Evolutionary conservation across 2,888 invertebrate genomes (phyloP), one percentile per base, ranked within the genome.

Genomic region (Apamea epomidion): DNA sequence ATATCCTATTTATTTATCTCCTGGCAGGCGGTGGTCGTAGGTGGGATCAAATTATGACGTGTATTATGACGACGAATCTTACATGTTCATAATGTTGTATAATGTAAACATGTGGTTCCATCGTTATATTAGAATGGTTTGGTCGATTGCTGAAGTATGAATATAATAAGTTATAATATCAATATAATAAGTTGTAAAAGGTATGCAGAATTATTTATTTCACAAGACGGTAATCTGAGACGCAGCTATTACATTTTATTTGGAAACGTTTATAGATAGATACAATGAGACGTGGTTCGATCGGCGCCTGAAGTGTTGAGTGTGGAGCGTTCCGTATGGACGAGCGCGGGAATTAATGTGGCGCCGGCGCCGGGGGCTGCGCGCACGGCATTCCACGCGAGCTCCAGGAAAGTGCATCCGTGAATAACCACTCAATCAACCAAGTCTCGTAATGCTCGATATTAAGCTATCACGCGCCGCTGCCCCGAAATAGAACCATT

Each of bases 401-500:
- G 88, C 90, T 89, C 83, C 84, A 91, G 84, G 91, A 91, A 94
- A 95, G 93, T 94, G 95, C 96, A 95, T 94, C 92, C 91, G 90
- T 91, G 93, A 94, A 94, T 94, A 94, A 87, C 90, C 91, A 90
- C 88, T 92, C 92, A 92, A 93, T 93, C 90, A 93, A 91, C 91
- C 91, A 90, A 87, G 81, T 87, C 89, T 90, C 92, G 92, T 91
- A 92, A 93, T 91, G 92, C 90, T 88, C 88, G 90, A 91, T 92
- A 93, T 93, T 92, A 92, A 92, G 85, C 92, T 92, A 94, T 92
- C 94, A 95, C 94, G 95, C 94, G 92, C 93, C 93, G 91, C 89
- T 94, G 91, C 92, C 92, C 92, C 91, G 84, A 95, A 95, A 96
- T 96, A 95, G 93, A 95, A 91, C 86, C 90, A 90, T 89, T 91